These are phyloP conservation scores for Drosophila kanapiae DNA, from an alignment of 1,140 invertebrate species.

Conservation along the genomic window DNA sequence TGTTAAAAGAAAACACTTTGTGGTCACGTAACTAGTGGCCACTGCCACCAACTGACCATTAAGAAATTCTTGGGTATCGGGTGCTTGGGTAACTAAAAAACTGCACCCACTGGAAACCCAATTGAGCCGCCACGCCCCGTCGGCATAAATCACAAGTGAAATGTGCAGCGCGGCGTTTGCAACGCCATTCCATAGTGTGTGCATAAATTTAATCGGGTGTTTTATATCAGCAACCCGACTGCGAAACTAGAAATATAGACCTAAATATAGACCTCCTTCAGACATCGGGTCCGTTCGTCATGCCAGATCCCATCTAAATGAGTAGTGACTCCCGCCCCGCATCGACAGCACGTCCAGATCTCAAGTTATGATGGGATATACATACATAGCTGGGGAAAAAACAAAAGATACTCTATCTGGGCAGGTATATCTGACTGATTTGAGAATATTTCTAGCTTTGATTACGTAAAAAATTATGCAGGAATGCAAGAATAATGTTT, in stretches of 20 bases:
- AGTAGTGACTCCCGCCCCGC: slow-evolving; percentile 25
- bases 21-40: slow-evolving; percentile 63
- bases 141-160: slow-evolving; percentile 78
- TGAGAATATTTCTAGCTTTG: not conserved
- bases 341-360: slow-evolving; percentile 45
- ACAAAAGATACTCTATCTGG: slow-evolving; percentile 11
- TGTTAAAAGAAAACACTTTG: slow-evolving; percentile 34
- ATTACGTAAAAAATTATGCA: not conserved
- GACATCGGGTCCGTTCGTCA: slow-evolving; percentile 32
- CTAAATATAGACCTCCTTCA: slow-evolving; percentile 52
- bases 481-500: no score
- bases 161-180: slow-evolving; percentile 47
- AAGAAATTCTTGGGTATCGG: slow-evolving; percentile 64
- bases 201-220: slow-evolving; percentile 68
- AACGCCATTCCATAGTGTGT: slow-evolving; percentile 50
- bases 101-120: slow-evolving; percentile 36
- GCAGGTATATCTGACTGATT: not conserved
- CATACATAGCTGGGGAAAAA: slow-evolving; percentile 4
- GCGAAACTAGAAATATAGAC: slow-evolving; percentile 29
- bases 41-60: slow-evolving; percentile 59
- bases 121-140: slow-evolving; percentile 35
- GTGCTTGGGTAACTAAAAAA: slow-evolving; percentile 1
- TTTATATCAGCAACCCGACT: slow-evolving; percentile 53
- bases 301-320: slow-evolving; percentile 40
- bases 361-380: slow-evolving; percentile 37